A percentile compares a stretch with the other conserved stretches of the same genome.
Evolutionary conservation across 2,797 vertebrate species (phyloP).

Genomic region (Euphonia xanthogaster): DNA sequence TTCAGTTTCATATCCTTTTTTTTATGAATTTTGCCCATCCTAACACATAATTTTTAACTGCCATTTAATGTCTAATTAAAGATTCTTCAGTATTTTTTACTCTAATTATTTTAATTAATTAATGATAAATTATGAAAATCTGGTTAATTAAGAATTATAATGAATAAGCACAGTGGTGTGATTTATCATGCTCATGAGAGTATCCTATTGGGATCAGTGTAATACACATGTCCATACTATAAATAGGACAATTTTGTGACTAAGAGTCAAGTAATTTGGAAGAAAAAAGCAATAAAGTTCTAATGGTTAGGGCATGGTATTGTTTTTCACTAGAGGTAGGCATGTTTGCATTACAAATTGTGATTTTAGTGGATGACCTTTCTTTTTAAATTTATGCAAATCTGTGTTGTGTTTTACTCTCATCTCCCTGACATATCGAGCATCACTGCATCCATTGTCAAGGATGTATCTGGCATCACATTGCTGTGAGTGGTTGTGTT

Average conservation of each 20-base stretch:
- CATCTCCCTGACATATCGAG: background rate
- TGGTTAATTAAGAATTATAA: background rate
- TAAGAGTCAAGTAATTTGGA: background rate
- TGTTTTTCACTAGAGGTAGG: background rate
- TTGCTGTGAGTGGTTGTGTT: background rate
- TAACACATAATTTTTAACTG: background rate
- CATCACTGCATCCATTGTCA: background rate
- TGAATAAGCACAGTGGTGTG: background rate
- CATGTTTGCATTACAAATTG: background rate
- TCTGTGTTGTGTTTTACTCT: background rate
- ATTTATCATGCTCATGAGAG: background rate
- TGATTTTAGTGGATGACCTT: background rate
- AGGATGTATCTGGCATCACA: background rate
- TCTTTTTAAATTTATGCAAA: background rate
- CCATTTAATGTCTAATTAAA: background rate
- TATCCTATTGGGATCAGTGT: background rate
- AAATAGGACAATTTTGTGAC: background rate
- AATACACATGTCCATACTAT: background rate
- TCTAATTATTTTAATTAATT: background rate
- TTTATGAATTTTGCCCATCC: background rate
- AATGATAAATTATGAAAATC: background rate
- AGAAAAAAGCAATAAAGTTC: background rate
- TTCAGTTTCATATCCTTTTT: background rate
- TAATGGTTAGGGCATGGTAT: background rate
- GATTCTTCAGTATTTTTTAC: background rate